Evolutionary conservation across 2,113 vertebrate genomes (phyloP), one percentile per base, ranked within the genome.

Genomic region (Microcebus ravelobensis): DNA sequence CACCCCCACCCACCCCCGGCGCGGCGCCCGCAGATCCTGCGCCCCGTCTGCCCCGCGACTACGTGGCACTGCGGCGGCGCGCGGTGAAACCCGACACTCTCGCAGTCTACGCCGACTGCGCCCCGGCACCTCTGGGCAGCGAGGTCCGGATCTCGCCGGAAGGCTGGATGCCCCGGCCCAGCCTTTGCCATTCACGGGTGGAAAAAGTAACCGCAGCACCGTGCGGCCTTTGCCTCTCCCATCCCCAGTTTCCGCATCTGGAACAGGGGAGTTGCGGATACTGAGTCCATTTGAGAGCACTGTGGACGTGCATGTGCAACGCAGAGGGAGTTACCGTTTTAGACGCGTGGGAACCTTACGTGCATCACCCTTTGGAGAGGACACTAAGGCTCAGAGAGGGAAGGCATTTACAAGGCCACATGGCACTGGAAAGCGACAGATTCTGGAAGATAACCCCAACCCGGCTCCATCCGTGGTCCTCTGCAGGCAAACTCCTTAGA

Each of bases 21-120:
- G 31, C 71, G 0, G 84, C 81, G 29, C 89, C 71, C 57, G 86
- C 71, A 29, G 23, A 36, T 63, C 87, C 77, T 8, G 65, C 15
- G 13, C 50, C 3, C 12, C 18, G 76, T 48, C n/a, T 6, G 34
- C 17, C 73, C 61, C 5, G 57, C 25, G 70, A 48, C 97, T 50
- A 98, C 97, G 97, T 98, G 97, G 97, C 97, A 85, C 11, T 3
- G 90, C 77, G 57, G 59, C 2, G 76, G 70, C 25, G 52, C 25
- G 52, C 87, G 0, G 59, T 21, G 96, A 91, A 84, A 91, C 55
- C 59, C 27, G 80, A 97, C 70, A 57, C 71, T 23, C 63, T 20
- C 3, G 5, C 65, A 48, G 87, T 76, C 13, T 15, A 4, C 65
- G 50, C 90, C 1, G n/a, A 15, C 68, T 61, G 48, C 48, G 27